Base-by-base conservation (phyloP, 2,888 invertebrate genomes). In the Spilosoma lubricipeda region DNA sequence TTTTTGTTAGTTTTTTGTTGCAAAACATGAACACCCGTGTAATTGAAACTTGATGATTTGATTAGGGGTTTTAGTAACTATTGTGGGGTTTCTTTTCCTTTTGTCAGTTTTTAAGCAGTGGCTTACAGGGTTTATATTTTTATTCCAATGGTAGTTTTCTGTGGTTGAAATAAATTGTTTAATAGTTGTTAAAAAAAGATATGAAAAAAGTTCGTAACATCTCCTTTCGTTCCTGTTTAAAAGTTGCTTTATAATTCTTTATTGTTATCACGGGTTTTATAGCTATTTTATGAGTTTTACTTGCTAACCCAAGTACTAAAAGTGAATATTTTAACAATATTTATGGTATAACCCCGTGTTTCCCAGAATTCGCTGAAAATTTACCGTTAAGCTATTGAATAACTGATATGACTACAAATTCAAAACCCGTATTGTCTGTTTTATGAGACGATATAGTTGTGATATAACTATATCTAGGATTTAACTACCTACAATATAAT, bases 11-110 rank as follows among this genome's bases (percentile, higher is more conserved):
- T 82, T 89, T 87, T 86, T 85, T 77, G 73, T 80, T 18, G 64
- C 67, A 79, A 81, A 80, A 83, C 75, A 42, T 67, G 33, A 78
- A 78, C 79, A 79, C 73, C 81, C 82, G 82, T 83, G 74, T 87
- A 80, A 87, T 85, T 85, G 84, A 82, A 80, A 81, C 82, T 80
- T 84, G 82, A 80, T 81, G 83, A 85, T 80, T 77, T 82, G 82
- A 85, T 87, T 85, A 80, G 79, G 77, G 77, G 52, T 74, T 81
- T 74, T 70, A 72, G 66, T 64, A 45, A 71, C 77, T 76, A 20
- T 77, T 67, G 52, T 71, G 67, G 3, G 4, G n/a, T n/a, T 15
- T 67, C 4, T 65, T 48, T 52, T 42, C 48, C 70, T 27, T 63
- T 30, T 63, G 30, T 27, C 5, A 30, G 13, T 63, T 63, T 63